Base-by-base conservation (phyloP, 2,888 invertebrate species). In the Phlogophora meticulosa region DNA sequence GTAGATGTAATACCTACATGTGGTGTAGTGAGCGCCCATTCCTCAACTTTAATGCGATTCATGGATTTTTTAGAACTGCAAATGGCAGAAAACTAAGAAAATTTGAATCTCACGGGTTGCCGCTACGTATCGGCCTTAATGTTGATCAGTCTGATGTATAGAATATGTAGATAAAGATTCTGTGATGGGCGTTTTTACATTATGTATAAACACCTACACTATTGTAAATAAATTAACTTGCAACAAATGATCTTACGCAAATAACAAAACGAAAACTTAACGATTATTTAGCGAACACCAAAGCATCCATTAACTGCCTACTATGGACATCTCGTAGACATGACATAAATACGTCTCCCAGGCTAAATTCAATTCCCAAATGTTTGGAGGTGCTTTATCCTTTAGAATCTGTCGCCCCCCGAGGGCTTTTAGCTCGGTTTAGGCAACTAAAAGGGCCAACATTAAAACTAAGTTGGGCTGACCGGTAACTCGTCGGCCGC, bases 401-500 rank as follows among this genome's bases (percentile, higher is more conserved):
- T 67, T 59, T 36, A 56, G 48, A 57, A 69, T 59, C 61, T 69
- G 77, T 65, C 61, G 48, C 57, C 60, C n/a, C 59, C 36, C 10
- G 32, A 40, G 67, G 80, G 64, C 67, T 78, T 78, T 75, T 56
- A 71, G 61, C 40, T 63, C 24, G 45, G 60, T 69, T 67, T 48
- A 48, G 57, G 45, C 46, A 78, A 78, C 75, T 66, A 76, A 66
- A 75, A 57, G 66, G 62, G 55, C 57, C 46, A 46, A 71, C 71
- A 71, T 75, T 75, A 71, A 73, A 77, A 79, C 76, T 67, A 66
- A 79, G 45, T 76, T 66, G 17, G n/a, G 38, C 49, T 69, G 51
- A 36, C 46, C 78, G 45, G 49, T 51, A 61, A 56, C 46, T 70
- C 43, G 36, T 9, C 52, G 45, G 36, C 32, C 46, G 13, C 52